Base-by-base conservation (phyloP, 2,113 vertebrate genomes). In the Falco punctatus region DNA sequence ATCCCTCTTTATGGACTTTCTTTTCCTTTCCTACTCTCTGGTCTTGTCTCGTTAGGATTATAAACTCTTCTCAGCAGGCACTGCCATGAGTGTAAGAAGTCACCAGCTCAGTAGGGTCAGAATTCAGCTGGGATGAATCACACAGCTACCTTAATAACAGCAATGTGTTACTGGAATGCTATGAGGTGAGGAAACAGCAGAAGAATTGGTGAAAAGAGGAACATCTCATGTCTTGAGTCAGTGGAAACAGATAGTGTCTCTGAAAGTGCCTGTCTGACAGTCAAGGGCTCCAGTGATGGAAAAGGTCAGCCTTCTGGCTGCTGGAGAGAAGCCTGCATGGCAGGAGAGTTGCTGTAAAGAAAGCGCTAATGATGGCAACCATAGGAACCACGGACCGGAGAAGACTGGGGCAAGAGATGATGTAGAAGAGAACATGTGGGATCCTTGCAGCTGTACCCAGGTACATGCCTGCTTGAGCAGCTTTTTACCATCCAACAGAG, bases 341-440 rank as follows among this genome's bases (percentile, higher is more conserved):
- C 32, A 11, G 10, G 51, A 24, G 59, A 70, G n/a, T 13, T 74
- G 3, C 23, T n/a, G 27, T 11, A 18, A 26, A 49, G 54, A 67
- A 42, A 19, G 20, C 1, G 0, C 30, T 86, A 23, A 46, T 0
- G 7, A 15, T 13, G 33, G 48, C 85, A 65, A 22, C 59, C 38
- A 9, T 1, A 64, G 64, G 72, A 61, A 57, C 69, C 65, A 67
- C 13, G 23, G 42, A 35, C 14, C 33, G 23, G 72, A 42, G 54
- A 5, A 69, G 42, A 22, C 13, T 18, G 21, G 42, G 35, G 32
- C 30, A 62, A 30, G 75, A 89, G 61, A 40, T 35, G 40, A n/a
- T 15, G 30, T 74, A 54, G 46, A 61, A 46, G 28, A n/a, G 23
- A 65, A 22, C 21, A 2, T 13, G 51, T 9, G 40, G 44, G 57